Conservation (phyloP, 2,888 invertebrate species). For the Pheosia tremula region DNA sequence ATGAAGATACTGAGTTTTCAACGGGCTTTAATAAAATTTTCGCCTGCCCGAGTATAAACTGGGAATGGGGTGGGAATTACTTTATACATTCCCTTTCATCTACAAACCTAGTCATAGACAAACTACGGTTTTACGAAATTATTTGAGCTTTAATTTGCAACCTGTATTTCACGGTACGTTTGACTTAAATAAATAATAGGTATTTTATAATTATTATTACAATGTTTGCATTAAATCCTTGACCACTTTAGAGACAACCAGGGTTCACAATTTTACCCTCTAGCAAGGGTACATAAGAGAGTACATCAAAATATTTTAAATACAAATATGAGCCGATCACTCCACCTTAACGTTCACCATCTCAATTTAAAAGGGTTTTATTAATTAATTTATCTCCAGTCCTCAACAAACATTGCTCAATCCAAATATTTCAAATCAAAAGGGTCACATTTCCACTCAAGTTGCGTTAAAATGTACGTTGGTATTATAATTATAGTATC, state of each 20-base stretch:
- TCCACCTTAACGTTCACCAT: background rate
- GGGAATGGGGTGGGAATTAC: slow-evolving; percentile 49
- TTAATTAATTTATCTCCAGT: slow-evolving; percentile 40
- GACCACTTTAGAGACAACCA: too few relatives aligned
- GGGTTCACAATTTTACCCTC: too few relatives aligned
- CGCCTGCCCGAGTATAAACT: slow-evolving; percentile 46
- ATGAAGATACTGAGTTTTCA: slow-evolving; percentile 65
- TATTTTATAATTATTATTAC: too few relatives aligned
- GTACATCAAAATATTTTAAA: too few relatives aligned
- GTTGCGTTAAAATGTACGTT: slow-evolving; percentile 15
- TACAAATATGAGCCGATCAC: background rate
- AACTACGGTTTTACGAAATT: too few relatives aligned
- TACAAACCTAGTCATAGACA: background rate
- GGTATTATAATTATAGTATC: too few relatives aligned
- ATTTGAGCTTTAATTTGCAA: too few relatives aligned
- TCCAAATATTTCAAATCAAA: slow-evolving; percentile 30
- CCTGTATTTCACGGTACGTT: too few relatives aligned
- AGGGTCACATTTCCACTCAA: slow-evolving; percentile 48
- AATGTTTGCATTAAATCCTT: too few relatives aligned
- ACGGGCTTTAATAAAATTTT: slow-evolving; percentile 61
- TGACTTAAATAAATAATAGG: too few relatives aligned
- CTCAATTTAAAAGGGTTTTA: slow-evolving; percentile 32
- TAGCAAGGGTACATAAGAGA: too few relatives aligned
- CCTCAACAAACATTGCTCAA: slow-evolving; percentile 39
- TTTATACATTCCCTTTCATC: slow-evolving; percentile 39